phyloP scores from a whole-genome alignment of 2,113 vertebrate genomes.

The Pao palembangensis region DNA sequence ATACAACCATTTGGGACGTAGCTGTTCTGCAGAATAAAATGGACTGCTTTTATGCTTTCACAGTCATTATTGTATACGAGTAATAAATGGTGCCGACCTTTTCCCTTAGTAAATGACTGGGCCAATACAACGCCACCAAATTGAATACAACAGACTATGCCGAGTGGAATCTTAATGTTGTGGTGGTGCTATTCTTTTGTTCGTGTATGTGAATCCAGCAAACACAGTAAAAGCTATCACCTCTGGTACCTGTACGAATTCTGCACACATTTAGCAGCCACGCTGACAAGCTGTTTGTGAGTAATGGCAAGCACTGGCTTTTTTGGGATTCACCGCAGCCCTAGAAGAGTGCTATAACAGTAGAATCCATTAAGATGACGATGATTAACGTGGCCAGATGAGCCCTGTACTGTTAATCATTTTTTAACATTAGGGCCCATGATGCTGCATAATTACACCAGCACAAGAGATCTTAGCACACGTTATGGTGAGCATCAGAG shows the following conservation, averaged over 20 bases:
- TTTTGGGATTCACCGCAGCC: slow-evolving; percentile 37
- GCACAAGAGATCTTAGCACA: slow-evolving; percentile 56
- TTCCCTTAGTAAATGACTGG: slow-evolving; percentile 18
- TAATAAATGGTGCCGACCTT: slow-evolving; percentile 20
- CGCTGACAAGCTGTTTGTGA: slow-evolving; percentile 41
- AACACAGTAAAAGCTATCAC: background rate
- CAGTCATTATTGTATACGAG: slow-evolving; percentile 7
- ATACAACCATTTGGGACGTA: background rate
- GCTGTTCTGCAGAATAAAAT: slow-evolving; percentile 1
- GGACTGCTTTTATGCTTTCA: background rate
- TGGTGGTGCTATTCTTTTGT: background rate
- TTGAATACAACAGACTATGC: slow-evolving; percentile 3
- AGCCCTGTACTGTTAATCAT: slow-evolving; percentile 59
- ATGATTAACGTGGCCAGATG: slow-evolving; percentile 58
- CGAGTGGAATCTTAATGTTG: slow-evolving; percentile 16
- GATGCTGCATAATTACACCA: slow-evolving; percentile 49
- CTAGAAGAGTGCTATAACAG: slow-evolving; percentile 41
- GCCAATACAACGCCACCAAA: background rate
- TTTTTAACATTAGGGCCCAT: slow-evolving; percentile 45
- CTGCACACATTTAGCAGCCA: slow-evolving; percentile 31
- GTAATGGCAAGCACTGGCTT: slow-evolving; percentile 37
- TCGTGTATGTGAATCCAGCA: background rate
- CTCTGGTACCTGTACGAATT: slow-evolving; percentile 28
- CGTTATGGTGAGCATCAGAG: slow-evolving; percentile 34
- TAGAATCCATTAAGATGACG: slow-evolving; percentile 48